Conservation (phyloP, 2,888 invertebrate species). For the Chirona hameri region DNA sequence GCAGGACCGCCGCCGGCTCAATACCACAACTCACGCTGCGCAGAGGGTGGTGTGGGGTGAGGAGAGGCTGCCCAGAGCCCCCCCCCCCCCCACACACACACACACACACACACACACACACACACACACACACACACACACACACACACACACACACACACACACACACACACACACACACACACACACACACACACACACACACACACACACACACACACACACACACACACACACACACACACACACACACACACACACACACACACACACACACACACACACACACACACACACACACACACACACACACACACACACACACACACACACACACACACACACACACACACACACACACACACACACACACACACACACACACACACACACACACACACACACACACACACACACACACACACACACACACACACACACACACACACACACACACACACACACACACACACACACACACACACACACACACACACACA, state of each 20-base stretch:
- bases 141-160: not conserved
- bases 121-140: not conserved
- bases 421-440: conserved; percentile 8
- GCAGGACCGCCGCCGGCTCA: too few species aligned
- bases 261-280: not conserved
- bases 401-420: conserved; percentile 8
- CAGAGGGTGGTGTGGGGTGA: not conserved
- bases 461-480: not conserved
- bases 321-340: conserved; percentile 4
- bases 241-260: not conserved
- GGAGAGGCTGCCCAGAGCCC: not conserved
- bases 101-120: not conserved
- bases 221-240: not conserved
- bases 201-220: not conserved
- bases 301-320: conserved; percentile 4
- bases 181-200: not conserved
- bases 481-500: not conserved
- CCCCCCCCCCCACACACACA: too few species aligned
- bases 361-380: conserved; percentile 8
- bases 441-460: conserved; percentile 8
- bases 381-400: conserved; percentile 8
- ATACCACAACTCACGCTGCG: too few species aligned
- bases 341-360: not conserved
- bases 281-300: not conserved
- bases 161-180: not conserved